phyloP scores from a whole-genome alignment of 2,797 vertebrate genomes.

The Hemitrygon akajei region DNA sequence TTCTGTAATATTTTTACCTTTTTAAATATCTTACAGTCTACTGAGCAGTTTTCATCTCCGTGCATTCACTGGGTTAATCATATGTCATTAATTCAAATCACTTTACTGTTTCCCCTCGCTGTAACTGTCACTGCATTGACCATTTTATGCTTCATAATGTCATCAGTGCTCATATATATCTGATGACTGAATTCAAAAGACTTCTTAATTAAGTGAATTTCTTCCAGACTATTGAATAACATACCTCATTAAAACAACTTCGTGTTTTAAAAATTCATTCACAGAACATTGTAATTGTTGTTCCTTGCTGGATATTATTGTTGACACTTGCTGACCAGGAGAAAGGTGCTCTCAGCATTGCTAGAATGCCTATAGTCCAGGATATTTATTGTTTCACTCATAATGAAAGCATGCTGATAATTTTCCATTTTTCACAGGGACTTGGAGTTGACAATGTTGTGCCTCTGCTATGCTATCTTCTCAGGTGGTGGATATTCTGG shows the following conservation, averaged over 20 bases:
- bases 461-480: too few species aligned
- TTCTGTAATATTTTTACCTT: neutral
- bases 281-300: too few species aligned
- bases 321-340: too few species aligned
- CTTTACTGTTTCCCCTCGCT: neutral
- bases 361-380: neutral
- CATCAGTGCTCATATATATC: neutral
- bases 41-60: neutral
- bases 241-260: neutral
- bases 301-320: neutral
- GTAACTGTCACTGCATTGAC: neutral
- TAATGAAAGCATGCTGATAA: neutral
- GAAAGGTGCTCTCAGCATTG: neutral
- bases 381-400: neutral
- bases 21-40: neutral
- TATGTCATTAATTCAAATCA: neutral
- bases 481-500: neutral
- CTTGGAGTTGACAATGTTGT: neutral
- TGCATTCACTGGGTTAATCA: neutral
- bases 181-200: neutral
- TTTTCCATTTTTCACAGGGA: neutral
- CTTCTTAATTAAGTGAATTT: neutral
- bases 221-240: neutral
- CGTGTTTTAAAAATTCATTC: neutral
- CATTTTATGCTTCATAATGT: neutral